Conservation (phyloP, 2,113 vertebrate genomes). For the Bettongia penicillata region DNA sequence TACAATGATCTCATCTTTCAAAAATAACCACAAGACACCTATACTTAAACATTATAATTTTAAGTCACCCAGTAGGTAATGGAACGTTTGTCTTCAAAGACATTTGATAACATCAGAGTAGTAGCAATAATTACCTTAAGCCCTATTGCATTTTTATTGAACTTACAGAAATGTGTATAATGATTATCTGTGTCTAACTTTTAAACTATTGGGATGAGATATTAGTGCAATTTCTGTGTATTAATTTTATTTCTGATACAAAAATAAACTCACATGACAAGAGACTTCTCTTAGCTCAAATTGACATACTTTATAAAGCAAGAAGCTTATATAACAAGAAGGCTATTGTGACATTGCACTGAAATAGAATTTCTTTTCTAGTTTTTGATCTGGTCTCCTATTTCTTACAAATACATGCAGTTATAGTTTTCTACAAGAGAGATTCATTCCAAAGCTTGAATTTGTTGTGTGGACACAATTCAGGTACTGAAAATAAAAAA, state of each 20-base stretch:
- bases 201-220: background rate
- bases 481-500: background rate
- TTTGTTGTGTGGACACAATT: background rate
- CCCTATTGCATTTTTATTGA: slow-evolving; percentile 12
- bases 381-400: background rate
- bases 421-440: slow-evolving; percentile 10
- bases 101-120: slow-evolving; percentile 4
- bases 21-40: slow-evolving; percentile 21
- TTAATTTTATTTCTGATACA: slow-evolving; percentile 26
- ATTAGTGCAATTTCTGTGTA: background rate
- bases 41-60: slow-evolving; percentile 49
- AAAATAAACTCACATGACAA: background rate
- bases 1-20: background rate
- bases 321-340: slow-evolving; percentile 12
- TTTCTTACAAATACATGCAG: background rate
- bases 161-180: background rate
- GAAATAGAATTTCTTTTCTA: slow-evolving; percentile 13
- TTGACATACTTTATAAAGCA: slow-evolving; percentile 34
- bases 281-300: background rate
- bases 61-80: slow-evolving; percentile 29
- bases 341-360: slow-evolving; percentile 43
- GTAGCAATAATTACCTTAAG: slow-evolving; percentile 9
- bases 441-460: background rate
- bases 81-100: slow-evolving; percentile 37
- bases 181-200: slow-evolving; percentile 1